Conservation (phyloP, 2,888 invertebrate genomes). For the Tetranychus piercei region DNA sequence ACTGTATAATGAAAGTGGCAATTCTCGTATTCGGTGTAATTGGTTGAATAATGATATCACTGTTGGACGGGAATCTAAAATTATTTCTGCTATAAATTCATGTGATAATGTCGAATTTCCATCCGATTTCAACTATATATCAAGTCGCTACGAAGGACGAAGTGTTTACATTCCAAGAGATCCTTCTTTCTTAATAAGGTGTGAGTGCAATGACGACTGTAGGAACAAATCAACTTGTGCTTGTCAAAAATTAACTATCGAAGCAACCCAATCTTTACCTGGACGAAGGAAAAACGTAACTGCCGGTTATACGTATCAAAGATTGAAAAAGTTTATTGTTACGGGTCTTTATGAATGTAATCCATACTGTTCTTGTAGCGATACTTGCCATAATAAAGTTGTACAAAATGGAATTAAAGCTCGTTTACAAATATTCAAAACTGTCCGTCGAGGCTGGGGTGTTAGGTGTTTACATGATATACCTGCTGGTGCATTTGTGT, state of each 20-base stretch:
- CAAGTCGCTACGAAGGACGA: not conserved
- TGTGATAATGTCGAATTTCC: conserved; percentile 46
- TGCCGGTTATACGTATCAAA: conserved; percentile 4
- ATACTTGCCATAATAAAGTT: conserved; percentile 74
- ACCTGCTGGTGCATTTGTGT: conserved; percentile 60
- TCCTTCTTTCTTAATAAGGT: conserved; percentile 63
- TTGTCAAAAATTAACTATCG: conserved; percentile 71
- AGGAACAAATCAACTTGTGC: conserved; percentile 67
- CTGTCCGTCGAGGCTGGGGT: conserved; percentile 86
- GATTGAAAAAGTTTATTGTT: not conserved
- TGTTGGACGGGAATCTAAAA: conserved; percentile 65
- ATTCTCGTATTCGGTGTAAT: not conserved
- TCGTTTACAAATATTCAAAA: conserved; percentile 70
- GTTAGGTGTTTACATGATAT: conserved; percentile 83
- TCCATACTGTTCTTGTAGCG: conserved; percentile 58
- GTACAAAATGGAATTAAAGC: conserved; percentile 70
- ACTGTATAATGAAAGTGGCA: conserved; percentile 2
- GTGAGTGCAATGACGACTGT: conserved; percentile 83
- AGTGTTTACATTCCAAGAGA: conserved; percentile 52
- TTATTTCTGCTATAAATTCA: conserved; percentile 75
- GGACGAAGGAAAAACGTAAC: not conserved
- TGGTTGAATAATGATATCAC: conserved; percentile 42
- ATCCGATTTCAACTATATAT: conserved; percentile 11
- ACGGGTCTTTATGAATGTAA: conserved; percentile 77
- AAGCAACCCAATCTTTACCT: conserved; percentile 37